Evolutionary conservation across 2,888 invertebrate species (phyloP).

Genomic region (Anaspis maculata): DNA sequence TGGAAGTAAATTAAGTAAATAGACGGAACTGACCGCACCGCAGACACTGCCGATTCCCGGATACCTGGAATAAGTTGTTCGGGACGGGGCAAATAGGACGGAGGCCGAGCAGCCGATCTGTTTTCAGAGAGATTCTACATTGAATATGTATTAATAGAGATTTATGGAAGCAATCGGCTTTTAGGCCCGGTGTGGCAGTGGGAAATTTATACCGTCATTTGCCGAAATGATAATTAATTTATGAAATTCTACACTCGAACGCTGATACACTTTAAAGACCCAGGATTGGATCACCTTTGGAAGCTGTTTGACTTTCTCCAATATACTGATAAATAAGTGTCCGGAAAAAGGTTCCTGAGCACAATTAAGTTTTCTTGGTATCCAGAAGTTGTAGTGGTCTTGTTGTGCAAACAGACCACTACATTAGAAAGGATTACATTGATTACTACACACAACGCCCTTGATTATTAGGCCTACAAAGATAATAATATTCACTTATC

Average conservation of each 20-base stretch:
- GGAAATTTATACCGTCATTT: slow-evolving; percentile 11
- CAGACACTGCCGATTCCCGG: slow-evolving; percentile 12
- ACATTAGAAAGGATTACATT: no score
- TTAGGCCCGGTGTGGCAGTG: slow-evolving; percentile 6
- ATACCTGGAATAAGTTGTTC: slow-evolving; percentile 9
- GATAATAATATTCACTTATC: no score
- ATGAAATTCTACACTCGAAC: slow-evolving; percentile 1
- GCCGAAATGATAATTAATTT: slow-evolving; percentile 11
- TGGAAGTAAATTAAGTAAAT: slow-evolving; percentile 17
- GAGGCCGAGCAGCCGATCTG: slow-evolving; percentile 8
- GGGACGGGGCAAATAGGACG: slow-evolving; percentile 12
- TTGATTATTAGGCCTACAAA: no score
- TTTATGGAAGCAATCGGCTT: slow-evolving; percentile 10
- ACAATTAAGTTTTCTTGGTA: no score
- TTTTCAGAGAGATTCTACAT: slow-evolving; percentile 12
- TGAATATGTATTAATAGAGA: slow-evolving; percentile 16
- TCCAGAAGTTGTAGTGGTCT: no score
- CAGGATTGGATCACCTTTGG: no score
- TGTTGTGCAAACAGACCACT: no score
- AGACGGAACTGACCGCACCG: slow-evolving; percentile 14
- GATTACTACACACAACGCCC: no score
- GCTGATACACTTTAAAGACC: no score
- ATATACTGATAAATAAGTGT: no score
- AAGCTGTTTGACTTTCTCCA: no score
- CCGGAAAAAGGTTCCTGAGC: no score